Evolutionary conservation across 2,113 vertebrate species (phyloP).

Genomic region (Tringa solitaria): DNA sequence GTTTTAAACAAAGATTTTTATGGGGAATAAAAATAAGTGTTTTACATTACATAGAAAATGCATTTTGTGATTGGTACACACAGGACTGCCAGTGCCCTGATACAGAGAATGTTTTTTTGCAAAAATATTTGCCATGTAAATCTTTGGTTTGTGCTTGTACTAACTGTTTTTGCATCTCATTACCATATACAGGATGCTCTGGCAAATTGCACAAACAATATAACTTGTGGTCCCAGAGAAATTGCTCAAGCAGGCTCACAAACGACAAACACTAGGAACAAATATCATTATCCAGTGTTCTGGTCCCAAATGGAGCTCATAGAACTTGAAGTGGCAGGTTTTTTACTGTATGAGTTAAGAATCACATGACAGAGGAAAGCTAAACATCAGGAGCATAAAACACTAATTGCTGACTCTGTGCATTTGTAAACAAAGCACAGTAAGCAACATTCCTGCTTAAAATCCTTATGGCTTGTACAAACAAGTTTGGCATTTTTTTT

Average conservation of each 20-base stretch:
- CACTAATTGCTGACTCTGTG: constrained; percentile 53
- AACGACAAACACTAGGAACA: constrained; percentile 4
- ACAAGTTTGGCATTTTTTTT: background rate
- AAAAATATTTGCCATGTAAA: background rate
- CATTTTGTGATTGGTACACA: background rate
- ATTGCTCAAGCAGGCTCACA: background rate
- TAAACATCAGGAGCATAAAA: constrained; percentile 48
- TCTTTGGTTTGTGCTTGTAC: background rate
- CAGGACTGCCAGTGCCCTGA: background rate
- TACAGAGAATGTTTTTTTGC: background rate
- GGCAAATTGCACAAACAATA: constrained; percentile 12
- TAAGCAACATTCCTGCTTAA: background rate
- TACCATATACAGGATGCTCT: background rate
- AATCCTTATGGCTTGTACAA: background rate
- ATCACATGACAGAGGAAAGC: constrained; percentile 12
- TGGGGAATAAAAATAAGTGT: background rate
- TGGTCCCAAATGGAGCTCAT: background rate
- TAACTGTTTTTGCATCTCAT: background rate
- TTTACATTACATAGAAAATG: background rate
- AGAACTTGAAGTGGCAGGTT: constrained; percentile 31
- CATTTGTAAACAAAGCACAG: constrained; percentile 41
- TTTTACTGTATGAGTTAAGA: constrained; percentile 31
- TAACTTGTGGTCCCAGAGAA: constrained; percentile 3
- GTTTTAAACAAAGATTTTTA: background rate
- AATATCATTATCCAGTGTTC: constrained; percentile 25